These are phyloP conservation scores for Argyrosomus regius DNA, from an alignment of 2,797 vertebrate genomes.

Conservation along the genomic window DNA sequence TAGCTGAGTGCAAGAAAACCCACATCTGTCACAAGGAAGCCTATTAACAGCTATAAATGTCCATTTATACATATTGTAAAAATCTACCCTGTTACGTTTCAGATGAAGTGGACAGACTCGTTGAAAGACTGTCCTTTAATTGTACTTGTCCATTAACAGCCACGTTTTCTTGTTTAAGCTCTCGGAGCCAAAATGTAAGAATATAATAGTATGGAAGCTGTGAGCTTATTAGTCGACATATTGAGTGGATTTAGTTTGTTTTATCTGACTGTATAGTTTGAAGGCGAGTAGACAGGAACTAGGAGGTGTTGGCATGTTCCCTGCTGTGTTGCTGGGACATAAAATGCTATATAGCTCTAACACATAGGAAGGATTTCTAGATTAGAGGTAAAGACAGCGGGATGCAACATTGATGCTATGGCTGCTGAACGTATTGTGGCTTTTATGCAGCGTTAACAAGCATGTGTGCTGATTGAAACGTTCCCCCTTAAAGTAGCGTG, in stretches of 20 bases:
- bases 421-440: conserved; percentile 37
- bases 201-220: conserved; percentile 28
- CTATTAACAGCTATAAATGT: conserved; percentile 18
- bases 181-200: conserved; percentile 25
- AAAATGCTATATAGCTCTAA: conserved; percentile 28
- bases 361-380: conserved; percentile 48
- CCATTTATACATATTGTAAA: conserved; percentile 10
- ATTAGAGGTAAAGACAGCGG: conserved; percentile 71
- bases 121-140: conserved; percentile 34
- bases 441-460: conserved; percentile 66
- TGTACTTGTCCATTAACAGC: conserved; percentile 33
- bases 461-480: conserved; percentile 54
- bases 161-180: conserved; percentile 29
- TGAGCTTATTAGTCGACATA: conserved; percentile 56
- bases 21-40: not conserved
- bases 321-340: conserved; percentile 63
- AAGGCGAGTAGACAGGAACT: conserved; percentile 40
- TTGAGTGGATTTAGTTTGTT: conserved; percentile 31
- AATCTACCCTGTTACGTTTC: conserved; percentile 22
- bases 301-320: conserved; percentile 39
- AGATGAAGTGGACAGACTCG: conserved; percentile 3
- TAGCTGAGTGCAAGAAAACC: not conserved
- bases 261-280: conserved; percentile 26
- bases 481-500: conserved; percentile 36
- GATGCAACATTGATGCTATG: conserved; percentile 48